Conservation (phyloP, 2,113 vertebrate genomes). For the Cavia porcellus region DNA sequence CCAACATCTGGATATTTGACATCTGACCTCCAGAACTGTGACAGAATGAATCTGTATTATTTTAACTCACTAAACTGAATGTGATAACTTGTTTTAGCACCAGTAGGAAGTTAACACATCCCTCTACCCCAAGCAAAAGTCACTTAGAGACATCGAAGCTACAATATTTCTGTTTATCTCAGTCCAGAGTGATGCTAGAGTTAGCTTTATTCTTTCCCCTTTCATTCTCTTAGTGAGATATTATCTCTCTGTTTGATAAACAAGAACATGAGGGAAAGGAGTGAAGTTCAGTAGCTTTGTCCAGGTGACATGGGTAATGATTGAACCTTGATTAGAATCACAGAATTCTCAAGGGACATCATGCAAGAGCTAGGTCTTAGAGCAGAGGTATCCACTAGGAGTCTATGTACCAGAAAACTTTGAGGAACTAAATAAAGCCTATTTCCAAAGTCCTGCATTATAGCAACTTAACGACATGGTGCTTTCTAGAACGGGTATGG, state of each 20-base stretch:
- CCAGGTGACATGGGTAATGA: neutral
- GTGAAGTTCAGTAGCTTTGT: conserved; percentile 49
- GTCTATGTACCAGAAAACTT: neutral
- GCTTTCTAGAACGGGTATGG: neutral
- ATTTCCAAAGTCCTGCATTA: neutral
- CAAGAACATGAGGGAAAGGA: neutral
- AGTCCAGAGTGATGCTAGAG: neutral
- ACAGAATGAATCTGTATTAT: neutral
- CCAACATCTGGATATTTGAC: neutral
- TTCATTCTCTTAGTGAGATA: neutral
- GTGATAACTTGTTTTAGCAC: neutral
- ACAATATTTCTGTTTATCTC: neutral
- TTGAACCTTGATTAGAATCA: neutral
- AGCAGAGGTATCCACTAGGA: neutral
- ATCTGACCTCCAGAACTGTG: neutral
- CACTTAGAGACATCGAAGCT: neutral
- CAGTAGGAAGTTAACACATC: neutral
- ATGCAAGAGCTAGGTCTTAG: neutral
- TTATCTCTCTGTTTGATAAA: conserved; percentile 36
- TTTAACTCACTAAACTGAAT: neutral
- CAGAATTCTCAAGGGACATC: neutral
- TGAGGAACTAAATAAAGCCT: neutral
- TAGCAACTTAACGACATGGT: neutral
- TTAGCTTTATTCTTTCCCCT: neutral
- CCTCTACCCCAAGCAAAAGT: neutral